A percentile compares a stretch with the other conserved stretches of the same genome.
phyloP scores from a whole-genome alignment of 2,113 vertebrate genomes.

The Bos javanicus region DNA sequence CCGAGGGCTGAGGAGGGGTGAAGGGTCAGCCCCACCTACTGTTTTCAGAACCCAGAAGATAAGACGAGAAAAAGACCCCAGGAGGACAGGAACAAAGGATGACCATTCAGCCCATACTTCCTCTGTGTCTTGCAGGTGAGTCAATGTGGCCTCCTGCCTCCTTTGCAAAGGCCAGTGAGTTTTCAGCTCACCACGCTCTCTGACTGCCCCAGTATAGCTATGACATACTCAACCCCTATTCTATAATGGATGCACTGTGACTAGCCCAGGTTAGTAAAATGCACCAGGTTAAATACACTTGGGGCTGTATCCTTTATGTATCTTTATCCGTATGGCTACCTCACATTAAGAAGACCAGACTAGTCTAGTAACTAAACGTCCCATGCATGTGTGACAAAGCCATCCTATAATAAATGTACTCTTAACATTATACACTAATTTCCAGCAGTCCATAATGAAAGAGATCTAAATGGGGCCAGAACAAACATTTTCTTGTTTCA shows the following conservation, averaged over 20 bases:
- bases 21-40: not conserved
- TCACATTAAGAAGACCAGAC: not conserved
- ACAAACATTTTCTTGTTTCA: not conserved
- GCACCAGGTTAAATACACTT: not conserved
- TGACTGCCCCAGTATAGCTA: not conserved
- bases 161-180: not conserved
- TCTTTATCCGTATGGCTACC: not conserved
- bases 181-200: not conserved
- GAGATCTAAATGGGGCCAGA: too few relatives aligned
- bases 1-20: not conserved
- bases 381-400: not conserved
- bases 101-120: not conserved
- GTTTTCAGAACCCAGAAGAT: not conserved
- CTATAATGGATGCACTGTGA: not conserved
- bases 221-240: not conserved
- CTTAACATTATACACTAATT: not conserved
- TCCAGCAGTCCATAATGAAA: not conserved
- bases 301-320: not conserved
- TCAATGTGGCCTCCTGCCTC: not conserved
- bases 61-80: not conserved
- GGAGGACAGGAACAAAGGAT: not conserved
- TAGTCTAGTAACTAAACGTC: not conserved
- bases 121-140: fast-evolving
- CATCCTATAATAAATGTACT: too few relatives aligned
- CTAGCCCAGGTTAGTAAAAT: not conserved